phyloP scores from a whole-genome alignment of 2,113 vertebrate genomes.

The Pardalotus punctatus region DNA sequence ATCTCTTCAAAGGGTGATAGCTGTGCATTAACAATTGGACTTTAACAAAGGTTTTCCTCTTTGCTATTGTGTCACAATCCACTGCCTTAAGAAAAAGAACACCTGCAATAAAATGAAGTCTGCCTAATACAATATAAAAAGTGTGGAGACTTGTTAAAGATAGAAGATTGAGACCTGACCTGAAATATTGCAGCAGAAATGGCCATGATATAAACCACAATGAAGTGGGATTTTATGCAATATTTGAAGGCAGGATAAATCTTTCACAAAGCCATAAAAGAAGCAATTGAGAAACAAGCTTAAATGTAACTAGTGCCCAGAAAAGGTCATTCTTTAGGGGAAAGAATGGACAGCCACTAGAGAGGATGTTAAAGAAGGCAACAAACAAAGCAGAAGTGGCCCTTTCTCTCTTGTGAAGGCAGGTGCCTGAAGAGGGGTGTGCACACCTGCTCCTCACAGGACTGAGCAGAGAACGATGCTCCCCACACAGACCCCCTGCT shows the following conservation, averaged over 20 bases:
- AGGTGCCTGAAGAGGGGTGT: fast-evolving
- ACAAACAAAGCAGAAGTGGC: neutral
- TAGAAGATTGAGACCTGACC: neutral
- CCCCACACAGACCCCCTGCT: neutral
- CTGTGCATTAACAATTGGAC: neutral
- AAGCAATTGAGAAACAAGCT: neutral
- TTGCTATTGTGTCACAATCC: neutral
- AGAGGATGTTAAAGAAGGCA: neutral
- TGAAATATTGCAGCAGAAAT: slow-evolving; percentile 33
- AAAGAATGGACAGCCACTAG: neutral
- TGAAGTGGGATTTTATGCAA: slow-evolving; percentile 27
- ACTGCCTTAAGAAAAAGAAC: slow-evolving; percentile 6
- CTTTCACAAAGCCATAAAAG: slow-evolving; percentile 34
- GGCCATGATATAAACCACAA: neutral
- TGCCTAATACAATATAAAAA: slow-evolving; percentile 10
- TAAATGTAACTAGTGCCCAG: neutral
- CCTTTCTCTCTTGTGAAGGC: neutral
- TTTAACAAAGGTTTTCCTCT: slow-evolving; percentile 21
- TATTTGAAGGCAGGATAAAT: neutral
- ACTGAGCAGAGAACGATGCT: neutral
- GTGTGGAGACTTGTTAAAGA: slow-evolving; percentile 8
- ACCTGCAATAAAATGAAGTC: slow-evolving; percentile 8
- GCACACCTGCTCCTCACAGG: fast-evolving
- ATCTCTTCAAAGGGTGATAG: slow-evolving; percentile 24
- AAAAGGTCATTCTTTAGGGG: neutral